Conservation (phyloP, 2,113 vertebrate species). For the Chloropsis cyanopogon region DNA sequence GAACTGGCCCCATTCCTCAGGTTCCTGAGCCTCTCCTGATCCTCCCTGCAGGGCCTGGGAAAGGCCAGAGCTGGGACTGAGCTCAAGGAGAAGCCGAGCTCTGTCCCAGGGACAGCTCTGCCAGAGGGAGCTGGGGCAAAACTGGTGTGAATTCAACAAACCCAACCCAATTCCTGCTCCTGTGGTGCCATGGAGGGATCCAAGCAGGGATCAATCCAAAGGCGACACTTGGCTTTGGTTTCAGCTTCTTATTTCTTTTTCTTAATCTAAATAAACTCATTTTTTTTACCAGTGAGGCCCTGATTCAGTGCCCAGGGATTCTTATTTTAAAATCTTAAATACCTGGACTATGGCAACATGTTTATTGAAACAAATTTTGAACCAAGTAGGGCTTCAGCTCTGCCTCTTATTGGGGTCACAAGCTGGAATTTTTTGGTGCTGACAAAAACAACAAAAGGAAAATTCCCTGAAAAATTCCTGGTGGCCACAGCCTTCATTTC, state of each 20-base stretch:
- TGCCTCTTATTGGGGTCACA: neutral
- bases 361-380: neutral
- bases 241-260: neutral
- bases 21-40: neutral
- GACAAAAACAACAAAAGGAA: neutral
- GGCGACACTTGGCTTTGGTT: neutral
- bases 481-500: neutral
- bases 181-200: neutral
- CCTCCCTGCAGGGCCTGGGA: neutral
- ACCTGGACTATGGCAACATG: neutral
- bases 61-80: neutral
- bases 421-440: neutral
- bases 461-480: neutral
- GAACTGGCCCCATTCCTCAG: fast-evolving
- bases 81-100: neutral
- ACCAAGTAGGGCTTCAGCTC: neutral
- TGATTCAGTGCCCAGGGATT: neutral
- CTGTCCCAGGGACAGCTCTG: neutral
- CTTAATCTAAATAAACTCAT: neutral
- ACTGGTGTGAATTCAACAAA: neutral
- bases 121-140: neutral
- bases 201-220: neutral
- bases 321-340: neutral
- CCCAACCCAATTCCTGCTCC: neutral
- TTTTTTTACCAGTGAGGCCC: neutral